Evolutionary conservation across 2,888 invertebrate genomes (phyloP).

Genomic region (Agrotis exclamationis): DNA sequence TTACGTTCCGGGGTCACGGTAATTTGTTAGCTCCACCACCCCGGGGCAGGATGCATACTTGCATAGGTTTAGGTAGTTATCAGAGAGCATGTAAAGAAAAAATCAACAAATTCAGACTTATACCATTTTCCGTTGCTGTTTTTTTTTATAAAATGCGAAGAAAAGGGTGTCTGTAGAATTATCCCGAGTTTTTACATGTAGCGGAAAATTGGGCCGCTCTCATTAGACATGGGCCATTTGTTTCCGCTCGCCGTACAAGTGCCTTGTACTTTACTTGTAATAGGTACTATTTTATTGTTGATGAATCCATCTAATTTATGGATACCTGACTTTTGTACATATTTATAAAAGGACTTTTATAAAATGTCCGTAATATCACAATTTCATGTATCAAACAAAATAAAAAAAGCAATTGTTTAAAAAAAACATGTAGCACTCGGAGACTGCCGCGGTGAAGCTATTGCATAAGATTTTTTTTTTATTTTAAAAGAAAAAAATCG

Average conservation of each 20-base stretch:
- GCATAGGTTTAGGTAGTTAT: no score
- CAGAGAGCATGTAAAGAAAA: no score
- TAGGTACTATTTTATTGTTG: constrained; percentile 61
- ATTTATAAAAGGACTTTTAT: background rate
- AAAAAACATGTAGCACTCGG: no score
- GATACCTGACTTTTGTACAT: constrained; percentile 34
- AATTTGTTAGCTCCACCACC: no score
- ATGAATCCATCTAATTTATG: constrained; percentile 52
- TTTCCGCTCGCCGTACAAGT: constrained; percentile 67
- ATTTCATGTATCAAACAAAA: no score
- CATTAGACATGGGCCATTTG: constrained; percentile 81
- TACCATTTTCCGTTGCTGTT: constrained; percentile 2
- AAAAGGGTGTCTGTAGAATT: constrained; percentile 73
- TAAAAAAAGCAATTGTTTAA: no score
- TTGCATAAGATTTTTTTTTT: no score
- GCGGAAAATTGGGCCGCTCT: constrained; percentile 82
- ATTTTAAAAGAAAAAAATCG: no score
- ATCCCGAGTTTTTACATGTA: constrained; percentile 76
- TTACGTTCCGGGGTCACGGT: no score
- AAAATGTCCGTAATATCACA: background rate
- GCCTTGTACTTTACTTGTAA: constrained; percentile 52
- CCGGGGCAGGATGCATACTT: no score
- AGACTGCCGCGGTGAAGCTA: no score
- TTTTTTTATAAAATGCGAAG: constrained; percentile 49
- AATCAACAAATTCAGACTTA: constrained; percentile 9